Base-by-base conservation (phyloP, 2,888 invertebrate genomes). In the Petrophora chlorosata region DNA sequence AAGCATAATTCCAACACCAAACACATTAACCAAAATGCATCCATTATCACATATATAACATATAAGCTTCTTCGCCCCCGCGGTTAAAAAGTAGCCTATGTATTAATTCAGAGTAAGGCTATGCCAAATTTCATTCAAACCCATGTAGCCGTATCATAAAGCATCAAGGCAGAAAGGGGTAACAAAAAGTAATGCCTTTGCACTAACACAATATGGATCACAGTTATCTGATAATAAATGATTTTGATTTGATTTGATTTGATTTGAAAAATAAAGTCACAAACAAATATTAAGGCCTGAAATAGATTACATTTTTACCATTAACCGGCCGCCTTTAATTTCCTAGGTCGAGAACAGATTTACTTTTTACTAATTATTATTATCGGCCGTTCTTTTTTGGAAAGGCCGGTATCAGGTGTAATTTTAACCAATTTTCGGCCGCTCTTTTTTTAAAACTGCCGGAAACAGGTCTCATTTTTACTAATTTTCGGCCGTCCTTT, bases 381-480 rank as follows among this genome's bases (percentile, higher is more conserved):
- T n/a, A n/a, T n/a, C n/a, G n/a, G n/a, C 12, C 26, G 26, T 22
- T 22, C 22, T 22, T 2, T 22, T 5, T 22, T 22, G 2, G 5
- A 22, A 22, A 22, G 4, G 29, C 13, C 29, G 7, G 13, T 7
- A 13, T 8, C 22, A 22, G 22, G 22, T 29, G 4, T 13, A 14
- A 29, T 22, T 29, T 29, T 29, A 13, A 29, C 29, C 8, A 13
- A 29, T 29, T 29, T 29, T 29, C 29, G 29, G 29, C 7, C 14
- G 14, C 14, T 5, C 7, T 29, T 29, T 14, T n/a, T 13, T 14
- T 29, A 2, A 14, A 29, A 29, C 29, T 2, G 29, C 13, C 7
- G 14, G 7, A 13, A 7, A 14, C 29, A 12, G 29, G 29, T 29
- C 7, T 13, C 3, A 13, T 13, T 33, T 33, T 33, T 5, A 19